These are phyloP conservation scores for Phengaris arion DNA, from an alignment of 2,888 invertebrate genomes.

Conservation along the genomic window DNA sequence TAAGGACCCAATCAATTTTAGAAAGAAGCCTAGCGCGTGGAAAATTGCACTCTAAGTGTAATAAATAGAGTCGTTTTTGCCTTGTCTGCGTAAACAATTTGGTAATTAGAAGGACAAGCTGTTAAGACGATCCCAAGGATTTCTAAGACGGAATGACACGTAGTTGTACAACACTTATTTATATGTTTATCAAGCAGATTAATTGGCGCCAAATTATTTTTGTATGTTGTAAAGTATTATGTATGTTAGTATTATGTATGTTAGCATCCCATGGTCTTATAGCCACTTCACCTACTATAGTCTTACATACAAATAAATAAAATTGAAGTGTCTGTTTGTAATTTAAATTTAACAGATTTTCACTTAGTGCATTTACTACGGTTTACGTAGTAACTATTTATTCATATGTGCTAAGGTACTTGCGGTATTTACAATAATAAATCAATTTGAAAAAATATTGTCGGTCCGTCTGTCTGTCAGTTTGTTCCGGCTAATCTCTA, in stretches of 20 bases:
- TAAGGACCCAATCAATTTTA: neutral
- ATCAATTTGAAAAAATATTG: no score
- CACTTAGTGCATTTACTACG: no score
- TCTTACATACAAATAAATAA: neutral
- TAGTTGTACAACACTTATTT: neutral
- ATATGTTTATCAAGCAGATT: conserved; percentile 5
- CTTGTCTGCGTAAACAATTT: neutral
- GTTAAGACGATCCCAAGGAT: conserved; percentile 21
- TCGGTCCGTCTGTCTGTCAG: no score
- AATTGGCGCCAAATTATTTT: neutral
- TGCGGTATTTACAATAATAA: no score
- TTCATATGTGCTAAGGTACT: no score
- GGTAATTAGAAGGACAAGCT: conserved; percentile 13
- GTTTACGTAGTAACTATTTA: no score
- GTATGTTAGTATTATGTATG: neutral
- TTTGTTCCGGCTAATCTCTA: no score
- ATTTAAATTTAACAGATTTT: no score
- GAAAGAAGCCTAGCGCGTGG: neutral
- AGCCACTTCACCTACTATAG: no score
- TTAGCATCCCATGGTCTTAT: neutral
- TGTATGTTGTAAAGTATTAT: no score
- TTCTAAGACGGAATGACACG: conserved; percentile 8
- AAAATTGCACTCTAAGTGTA: neutral
- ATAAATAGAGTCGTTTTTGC: neutral
- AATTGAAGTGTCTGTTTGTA: no score